Base-by-base conservation (phyloP, 1,140 invertebrate genomes). In the Cryptotermes secundus region DNA sequence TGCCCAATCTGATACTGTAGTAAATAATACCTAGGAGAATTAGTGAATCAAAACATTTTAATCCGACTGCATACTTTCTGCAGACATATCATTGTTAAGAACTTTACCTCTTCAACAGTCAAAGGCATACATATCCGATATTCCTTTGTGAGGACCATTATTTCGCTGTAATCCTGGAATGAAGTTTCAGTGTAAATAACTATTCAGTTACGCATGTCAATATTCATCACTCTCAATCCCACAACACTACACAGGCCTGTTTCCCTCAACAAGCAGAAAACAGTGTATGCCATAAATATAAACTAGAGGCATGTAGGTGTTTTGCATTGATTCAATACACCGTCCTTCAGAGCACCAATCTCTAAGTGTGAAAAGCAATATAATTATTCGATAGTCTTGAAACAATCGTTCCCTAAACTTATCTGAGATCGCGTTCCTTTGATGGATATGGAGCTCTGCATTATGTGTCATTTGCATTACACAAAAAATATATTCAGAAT, bases 51-150 rank as follows among this genome's bases (percentile, higher is more conserved):
- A 83, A 45, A 83, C 38, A 38, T 84, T 83, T 72, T 84, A 24
- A 35, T 86, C 80, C 31, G 53, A 82, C 34, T 24, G 31, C n/a
- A 80, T 82, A 34, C 65, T 19, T 34, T 35, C 35, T 85, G 85
- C 84, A 85, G 86, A 87, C 12, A 87, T 53, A 84, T 31, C 53
- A 53, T 80, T 82, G 31, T 84, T 34, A 86, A 85, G 85, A 82
- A 84, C 19, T 87, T 88, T 91, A 98, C 96, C 94, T 98, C 97
- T 88, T 97, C 96, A 2, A 96, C 95, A 22, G 95, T 95, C 84
- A 98, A 92, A 22, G 97, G 97, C 96, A 98, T 97, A 88, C 95
- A 96, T 88, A 98, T 96, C 87, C 96, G 92, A 88, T 97, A 98
- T 91, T 98, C 97, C 89, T 96, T 97, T 9, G 94, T 95, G 83